Conservation (phyloP, 2,888 invertebrate species). For the Agrotis segetum region DNA sequence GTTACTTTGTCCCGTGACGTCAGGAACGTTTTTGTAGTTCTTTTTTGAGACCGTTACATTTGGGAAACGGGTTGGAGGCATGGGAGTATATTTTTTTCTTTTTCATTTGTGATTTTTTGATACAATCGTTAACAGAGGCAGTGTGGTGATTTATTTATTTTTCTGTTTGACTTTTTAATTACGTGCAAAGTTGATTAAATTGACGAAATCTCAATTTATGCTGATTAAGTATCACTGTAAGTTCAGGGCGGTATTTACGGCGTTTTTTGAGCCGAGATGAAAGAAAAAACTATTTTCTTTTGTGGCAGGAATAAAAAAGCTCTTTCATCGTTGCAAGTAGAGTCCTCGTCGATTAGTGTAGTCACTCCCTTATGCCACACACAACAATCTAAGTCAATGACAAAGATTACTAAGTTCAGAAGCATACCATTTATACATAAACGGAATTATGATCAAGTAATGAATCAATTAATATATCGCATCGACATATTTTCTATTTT, state of each 20-base stretch:
- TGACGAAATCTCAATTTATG: too few relatives aligned
- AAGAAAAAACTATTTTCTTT: too few relatives aligned
- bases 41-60: slow-evolving; percentile 59
- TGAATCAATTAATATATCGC: slow-evolving; percentile 47
- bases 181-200: not conserved
- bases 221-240: too few relatives aligned
- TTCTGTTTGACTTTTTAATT: not conserved
- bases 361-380: not conserved
- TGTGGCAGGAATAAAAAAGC: too few relatives aligned
- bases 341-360: too few relatives aligned
- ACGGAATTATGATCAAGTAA: slow-evolving; percentile 38
- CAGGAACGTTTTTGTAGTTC: slow-evolving; percentile 59
- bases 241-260: too few relatives aligned
- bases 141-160: slow-evolving; percentile 2
- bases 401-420: slow-evolving; percentile 4
- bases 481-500: slow-evolving; percentile 63
- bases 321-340: too few relatives aligned
- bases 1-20: slow-evolving; percentile 77
- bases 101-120: not conserved
- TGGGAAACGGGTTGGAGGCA: slow-evolving; percentile 37
- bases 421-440: slow-evolving; percentile 10
- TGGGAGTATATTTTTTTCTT: slow-evolving; percentile 7
- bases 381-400: slow-evolving; percentile 11
- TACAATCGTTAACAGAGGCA: not conserved
- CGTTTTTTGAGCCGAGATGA: too few relatives aligned